Percentiles rank a stretch among this genome's conserved stretches.
These are phyloP conservation scores for Diachasmimorpha longicaudata DNA, from an alignment of 1,140 invertebrate genomes.

Conservation along the genomic window DNA sequence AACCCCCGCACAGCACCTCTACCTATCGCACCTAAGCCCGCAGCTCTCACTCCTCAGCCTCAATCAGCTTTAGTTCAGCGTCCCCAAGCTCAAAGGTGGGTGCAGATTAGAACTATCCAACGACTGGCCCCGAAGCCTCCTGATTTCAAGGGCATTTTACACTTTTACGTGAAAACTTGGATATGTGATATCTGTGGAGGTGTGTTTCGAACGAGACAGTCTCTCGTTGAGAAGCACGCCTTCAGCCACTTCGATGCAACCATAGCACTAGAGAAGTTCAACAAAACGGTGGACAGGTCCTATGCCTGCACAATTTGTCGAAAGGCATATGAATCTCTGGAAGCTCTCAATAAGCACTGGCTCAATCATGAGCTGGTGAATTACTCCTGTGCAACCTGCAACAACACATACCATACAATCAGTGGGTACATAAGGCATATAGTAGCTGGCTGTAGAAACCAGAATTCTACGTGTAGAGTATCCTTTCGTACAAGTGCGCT, in stretches of 20 bases:
- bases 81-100: too few species aligned
- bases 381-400: constrained; percentile 34
- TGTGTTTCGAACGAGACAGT: constrained; percentile 22
- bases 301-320: constrained; percentile 43
- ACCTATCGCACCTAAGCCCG: background rate
- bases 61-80: too few species aligned
- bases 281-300: background rate
- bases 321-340: constrained; percentile 6
- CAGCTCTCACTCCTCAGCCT: background rate
- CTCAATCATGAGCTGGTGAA: constrained; percentile 28
- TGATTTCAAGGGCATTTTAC: background rate
- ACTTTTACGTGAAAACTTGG: background rate
- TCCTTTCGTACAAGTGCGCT: background rate
- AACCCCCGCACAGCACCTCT: background rate
- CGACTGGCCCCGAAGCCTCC: background rate
- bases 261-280: constrained; percentile 29
- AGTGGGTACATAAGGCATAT: constrained; percentile 27
- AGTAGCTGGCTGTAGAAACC: background rate
- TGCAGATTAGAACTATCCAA: background rate
- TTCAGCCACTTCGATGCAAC: background rate
- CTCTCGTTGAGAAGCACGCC: constrained; percentile 35
- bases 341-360: constrained; percentile 44
- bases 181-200: constrained; percentile 38
- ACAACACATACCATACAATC: background rate
- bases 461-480: background rate